Conservation (phyloP, 2,797 vertebrate genomes). For the Rhinogobio ventralis region DNA sequence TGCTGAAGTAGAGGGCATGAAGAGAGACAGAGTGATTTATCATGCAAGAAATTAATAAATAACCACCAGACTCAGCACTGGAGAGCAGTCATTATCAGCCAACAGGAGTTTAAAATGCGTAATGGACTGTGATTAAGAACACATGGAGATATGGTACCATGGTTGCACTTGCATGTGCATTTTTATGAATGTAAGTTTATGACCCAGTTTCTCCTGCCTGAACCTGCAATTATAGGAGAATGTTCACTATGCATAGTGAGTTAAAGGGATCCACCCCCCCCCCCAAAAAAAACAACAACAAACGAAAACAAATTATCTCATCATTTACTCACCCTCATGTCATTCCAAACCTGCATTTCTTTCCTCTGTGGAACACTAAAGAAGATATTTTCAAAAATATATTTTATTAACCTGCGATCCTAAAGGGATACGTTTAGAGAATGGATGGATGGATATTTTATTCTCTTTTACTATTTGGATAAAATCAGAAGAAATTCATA, state of each 20-base stretch:
- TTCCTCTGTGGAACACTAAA: neutral
- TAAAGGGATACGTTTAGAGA: neutral
- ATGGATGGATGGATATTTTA: neutral
- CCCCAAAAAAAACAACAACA: too few relatives aligned
- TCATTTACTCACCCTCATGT: too few relatives aligned
- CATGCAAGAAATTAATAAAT: slow-evolving; percentile 27
- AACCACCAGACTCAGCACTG: slow-evolving; percentile 23
- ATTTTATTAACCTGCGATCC: neutral
- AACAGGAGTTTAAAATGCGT: slow-evolving; percentile 5
- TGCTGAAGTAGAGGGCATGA: neutral
- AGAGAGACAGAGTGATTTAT: slow-evolving; percentile 28
- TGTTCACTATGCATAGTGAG: neutral
- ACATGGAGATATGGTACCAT: neutral
- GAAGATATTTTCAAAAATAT: neutral
- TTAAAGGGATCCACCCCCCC: neutral
- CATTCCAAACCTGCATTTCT: too few relatives aligned
- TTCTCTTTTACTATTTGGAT: neutral
- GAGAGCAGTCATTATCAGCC: slow-evolving; percentile 12
- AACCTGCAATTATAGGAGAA: neutral
- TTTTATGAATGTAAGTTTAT: neutral
- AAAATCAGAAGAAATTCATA: neutral
- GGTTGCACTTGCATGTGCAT: neutral
- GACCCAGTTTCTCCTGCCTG: neutral
- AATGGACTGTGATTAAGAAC: slow-evolving; percentile 28
- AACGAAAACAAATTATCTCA: too few relatives aligned